Conservation (phyloP, 1,140 invertebrate genomes). For the Drosophila parabipectinata region DNA sequence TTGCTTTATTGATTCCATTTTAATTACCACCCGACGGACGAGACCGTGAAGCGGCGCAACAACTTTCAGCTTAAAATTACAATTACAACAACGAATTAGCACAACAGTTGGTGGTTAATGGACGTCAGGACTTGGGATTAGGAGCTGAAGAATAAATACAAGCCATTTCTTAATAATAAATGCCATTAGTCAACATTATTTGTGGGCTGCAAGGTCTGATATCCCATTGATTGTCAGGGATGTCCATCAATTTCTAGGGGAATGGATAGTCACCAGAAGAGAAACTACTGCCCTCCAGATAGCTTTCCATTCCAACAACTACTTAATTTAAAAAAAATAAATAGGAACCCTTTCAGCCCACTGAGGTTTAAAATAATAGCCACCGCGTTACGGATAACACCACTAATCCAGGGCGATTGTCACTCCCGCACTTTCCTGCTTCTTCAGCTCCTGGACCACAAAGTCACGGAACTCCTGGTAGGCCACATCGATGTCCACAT, state of each 20-base stretch:
- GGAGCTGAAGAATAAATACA: constrained; percentile 40
- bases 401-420: constrained; percentile 38
- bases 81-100: constrained; percentile 59
- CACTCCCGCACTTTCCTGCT: constrained; percentile 71
- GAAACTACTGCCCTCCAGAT: background rate
- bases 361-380: constrained; percentile 46
- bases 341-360: background rate
- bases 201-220: background rate
- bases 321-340: background rate
- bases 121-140: background rate
- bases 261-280: constrained; percentile 1
- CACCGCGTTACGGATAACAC: constrained; percentile 7
- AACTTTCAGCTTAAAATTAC: constrained; percentile 66
- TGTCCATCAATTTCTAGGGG: background rate
- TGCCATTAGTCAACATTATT: constrained; percentile 55
- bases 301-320: background rate
- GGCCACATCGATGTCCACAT: constrained; percentile 95
- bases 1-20: constrained; percentile 61
- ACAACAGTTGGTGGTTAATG: constrained; percentile 28
- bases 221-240: background rate
- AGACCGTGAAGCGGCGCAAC: constrained; percentile 42
- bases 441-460: constrained; percentile 86
- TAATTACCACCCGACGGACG: constrained; percentile 10
- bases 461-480: constrained; percentile 92
- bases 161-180: constrained; percentile 66